These are phyloP conservation scores for Alethe castanea DNA, from an alignment of 2,113 vertebrate species.

Conservation along the genomic window DNA sequence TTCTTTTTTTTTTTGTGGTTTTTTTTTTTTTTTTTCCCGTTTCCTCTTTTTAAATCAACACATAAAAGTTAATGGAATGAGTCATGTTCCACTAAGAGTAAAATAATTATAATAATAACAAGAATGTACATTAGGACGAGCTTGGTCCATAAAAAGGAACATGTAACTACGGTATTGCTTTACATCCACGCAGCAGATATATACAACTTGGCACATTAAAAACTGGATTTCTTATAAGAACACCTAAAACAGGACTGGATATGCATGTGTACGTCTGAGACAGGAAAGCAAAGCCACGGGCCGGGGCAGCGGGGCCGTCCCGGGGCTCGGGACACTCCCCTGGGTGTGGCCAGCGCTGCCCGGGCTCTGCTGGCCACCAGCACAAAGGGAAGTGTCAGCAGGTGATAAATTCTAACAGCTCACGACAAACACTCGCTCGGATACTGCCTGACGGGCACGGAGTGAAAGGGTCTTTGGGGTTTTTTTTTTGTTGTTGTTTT, in stretches of 20 bases:
- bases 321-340: not conserved
- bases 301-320: slow-evolving; percentile 36
- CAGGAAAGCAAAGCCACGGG: slow-evolving; percentile 72
- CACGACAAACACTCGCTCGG: slow-evolving; percentile 70
- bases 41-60: slow-evolving; percentile 68
- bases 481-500: not conserved
- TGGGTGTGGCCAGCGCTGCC: not conserved
- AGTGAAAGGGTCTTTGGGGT: slow-evolving; percentile 57
- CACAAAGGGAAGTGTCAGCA: slow-evolving; percentile 73
- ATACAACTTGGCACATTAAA: slow-evolving; percentile 83
- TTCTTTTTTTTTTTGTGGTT: too few relatives aligned
- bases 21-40: slow-evolving; percentile 35
- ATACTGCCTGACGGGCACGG: slow-evolving; percentile 72
- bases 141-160: slow-evolving; percentile 75
- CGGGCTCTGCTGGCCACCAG: slow-evolving; percentile 55
- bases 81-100: slow-evolving; percentile 73
- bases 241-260: slow-evolving; percentile 73
- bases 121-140: slow-evolving; percentile 78
- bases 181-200: slow-evolving; percentile 76
- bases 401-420: slow-evolving; percentile 62
- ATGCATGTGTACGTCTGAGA: slow-evolving; percentile 74
- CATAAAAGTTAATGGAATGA: slow-evolving; percentile 77
- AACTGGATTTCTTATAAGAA: slow-evolving; percentile 73
- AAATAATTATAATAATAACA: slow-evolving; percentile 68
- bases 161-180: slow-evolving; percentile 80